Evolutionary conservation across 2,113 vertebrate genomes (phyloP).

Genomic region (Cinclus mexicanus): DNA sequence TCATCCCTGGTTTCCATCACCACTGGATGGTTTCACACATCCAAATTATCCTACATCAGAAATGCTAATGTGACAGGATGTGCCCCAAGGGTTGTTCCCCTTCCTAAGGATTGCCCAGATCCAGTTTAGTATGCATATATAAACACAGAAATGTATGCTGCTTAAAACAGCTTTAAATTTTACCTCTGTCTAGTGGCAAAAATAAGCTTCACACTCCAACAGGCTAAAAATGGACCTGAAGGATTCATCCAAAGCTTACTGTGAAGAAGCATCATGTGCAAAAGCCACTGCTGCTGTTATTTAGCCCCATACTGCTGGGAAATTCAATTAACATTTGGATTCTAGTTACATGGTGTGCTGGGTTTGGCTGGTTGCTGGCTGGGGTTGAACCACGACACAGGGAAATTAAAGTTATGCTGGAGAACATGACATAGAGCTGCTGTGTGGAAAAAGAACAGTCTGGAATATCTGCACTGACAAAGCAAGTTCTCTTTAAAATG

Average conservation of each 20-base stretch:
- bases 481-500: background rate
- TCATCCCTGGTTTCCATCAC: background rate
- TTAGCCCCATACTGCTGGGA: background rate
- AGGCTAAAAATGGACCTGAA: background rate
- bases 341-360: fast-evolving
- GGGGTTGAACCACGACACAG: background rate
- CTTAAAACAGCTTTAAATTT: background rate
- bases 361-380: background rate
- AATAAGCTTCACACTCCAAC: background rate
- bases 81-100: background rate
- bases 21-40: background rate
- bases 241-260: background rate
- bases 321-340: background rate
- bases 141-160: background rate
- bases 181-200: background rate
- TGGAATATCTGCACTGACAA: background rate
- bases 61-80: background rate
- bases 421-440: background rate
- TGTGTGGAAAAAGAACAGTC: background rate
- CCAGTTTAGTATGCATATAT: background rate
- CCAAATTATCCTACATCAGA: background rate
- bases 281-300: background rate
- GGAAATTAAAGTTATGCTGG: background rate
- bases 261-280: background rate
- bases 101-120: background rate